A percentile compares a stretch with the other conserved stretches of the same genome.
These are phyloP conservation scores for Andrena minutula DNA, from an alignment of 2,888 invertebrate species.

Conservation along the genomic window DNA sequence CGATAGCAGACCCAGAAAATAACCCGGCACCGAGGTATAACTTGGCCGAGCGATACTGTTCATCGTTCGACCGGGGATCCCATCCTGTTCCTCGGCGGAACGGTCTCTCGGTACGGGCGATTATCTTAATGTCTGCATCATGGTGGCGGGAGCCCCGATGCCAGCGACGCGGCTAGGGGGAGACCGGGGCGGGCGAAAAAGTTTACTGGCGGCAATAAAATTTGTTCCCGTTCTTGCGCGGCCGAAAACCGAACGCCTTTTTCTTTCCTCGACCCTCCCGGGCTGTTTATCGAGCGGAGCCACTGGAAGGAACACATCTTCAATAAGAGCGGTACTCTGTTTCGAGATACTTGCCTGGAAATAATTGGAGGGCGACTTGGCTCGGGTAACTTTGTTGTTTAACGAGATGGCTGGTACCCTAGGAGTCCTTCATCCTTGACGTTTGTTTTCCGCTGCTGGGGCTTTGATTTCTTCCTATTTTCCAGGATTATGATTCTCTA, in stretches of 20 bases:
- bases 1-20: conserved; percentile 57
- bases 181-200: conserved; percentile 37
- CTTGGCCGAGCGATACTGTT: conserved; percentile 18
- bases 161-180: conserved; percentile 22
- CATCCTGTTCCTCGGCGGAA: conserved; percentile 41
- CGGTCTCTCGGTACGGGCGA: conserved; percentile 54
- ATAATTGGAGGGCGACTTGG: too few relatives aligned
- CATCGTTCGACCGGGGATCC: conserved; percentile 38
- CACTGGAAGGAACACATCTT: background rate
- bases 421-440: too few relatives aligned
- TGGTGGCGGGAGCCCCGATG: conserved; percentile 27
- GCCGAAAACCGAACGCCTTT: conserved; percentile 19
- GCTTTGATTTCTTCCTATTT: too few relatives aligned
- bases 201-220: conserved; percentile 51
- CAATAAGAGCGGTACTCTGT: background rate
- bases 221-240: conserved; percentile 37
- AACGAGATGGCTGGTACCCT: too few relatives aligned
- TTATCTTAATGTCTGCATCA: conserved; percentile 72
- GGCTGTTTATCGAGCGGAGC: background rate
- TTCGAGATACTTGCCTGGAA: conserved; percentile 2
- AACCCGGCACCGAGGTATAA: conserved; percentile 41
- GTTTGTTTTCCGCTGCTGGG: too few relatives aligned
- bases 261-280: background rate
- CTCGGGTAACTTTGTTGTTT: too few relatives aligned
- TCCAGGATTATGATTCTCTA: too few relatives aligned